Percentiles rank a stretch among this genome's conserved stretches.
Conservation (phyloP, 2,113 vertebrate species). For the Gadus chalcogrammus region DNA sequence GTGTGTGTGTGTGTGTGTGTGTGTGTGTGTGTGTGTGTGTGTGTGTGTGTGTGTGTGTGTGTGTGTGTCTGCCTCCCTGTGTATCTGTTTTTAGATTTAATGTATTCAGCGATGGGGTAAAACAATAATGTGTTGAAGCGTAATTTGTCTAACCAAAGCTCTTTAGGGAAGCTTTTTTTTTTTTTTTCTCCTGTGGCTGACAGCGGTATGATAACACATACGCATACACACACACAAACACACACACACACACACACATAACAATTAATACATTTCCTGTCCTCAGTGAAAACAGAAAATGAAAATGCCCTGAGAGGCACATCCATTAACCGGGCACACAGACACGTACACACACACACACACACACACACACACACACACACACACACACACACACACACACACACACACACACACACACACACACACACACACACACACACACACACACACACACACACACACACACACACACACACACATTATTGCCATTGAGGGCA, state of each 20-base stretch:
- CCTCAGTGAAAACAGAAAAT: neutral
- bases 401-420: constrained; percentile 10
- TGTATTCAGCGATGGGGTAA: constrained; percentile 10
- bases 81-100: constrained; percentile 3
- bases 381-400: constrained; percentile 11
- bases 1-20: neutral
- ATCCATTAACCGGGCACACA: neutral
- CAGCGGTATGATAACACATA: constrained; percentile 25
- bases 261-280: neutral
- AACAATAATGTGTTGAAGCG: constrained; percentile 10
- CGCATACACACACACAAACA: neutral
- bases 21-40: neutral
- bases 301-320: neutral
- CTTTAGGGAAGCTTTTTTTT: constrained; percentile 45
- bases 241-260: neutral
- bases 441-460: constrained; percentile 12
- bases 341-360: constrained; percentile 10
- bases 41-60: neutral
- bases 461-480: constrained; percentile 2
- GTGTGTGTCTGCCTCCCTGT: neutral
- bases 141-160: constrained; percentile 26
- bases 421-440: constrained; percentile 2
- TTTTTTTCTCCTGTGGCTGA: constrained; percentile 40
- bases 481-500: neutral
- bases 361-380: constrained; percentile 4